These are phyloP conservation scores for Lophotriccus pileatus DNA, from an alignment of 2,797 vertebrate genomes.

Conservation along the genomic window DNA sequence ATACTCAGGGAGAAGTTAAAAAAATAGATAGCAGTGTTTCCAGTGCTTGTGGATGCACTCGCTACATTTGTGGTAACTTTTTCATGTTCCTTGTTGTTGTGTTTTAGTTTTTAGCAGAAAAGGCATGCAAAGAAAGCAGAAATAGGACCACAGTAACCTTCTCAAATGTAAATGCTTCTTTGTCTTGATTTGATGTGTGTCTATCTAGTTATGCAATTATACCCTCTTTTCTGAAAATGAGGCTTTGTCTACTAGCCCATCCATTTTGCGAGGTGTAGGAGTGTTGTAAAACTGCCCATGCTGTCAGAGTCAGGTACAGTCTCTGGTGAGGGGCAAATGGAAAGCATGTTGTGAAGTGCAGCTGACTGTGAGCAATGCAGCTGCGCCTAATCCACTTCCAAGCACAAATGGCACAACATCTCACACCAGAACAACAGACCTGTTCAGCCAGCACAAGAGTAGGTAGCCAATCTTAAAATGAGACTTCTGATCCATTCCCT, in stretches of 20 bases:
- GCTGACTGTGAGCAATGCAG: neutral
- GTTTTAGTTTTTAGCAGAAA: neutral
- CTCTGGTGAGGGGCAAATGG: neutral
- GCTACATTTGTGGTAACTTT: conserved; percentile 87
- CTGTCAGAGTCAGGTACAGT: neutral
- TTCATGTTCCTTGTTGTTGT: neutral
- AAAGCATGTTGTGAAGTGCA: neutral
- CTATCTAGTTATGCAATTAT: neutral
- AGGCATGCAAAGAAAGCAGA: neutral
- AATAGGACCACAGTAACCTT: neutral
- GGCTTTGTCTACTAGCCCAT: neutral
- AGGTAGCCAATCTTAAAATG: neutral
- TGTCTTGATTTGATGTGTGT: neutral
- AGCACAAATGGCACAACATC: neutral
- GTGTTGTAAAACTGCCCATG: neutral
- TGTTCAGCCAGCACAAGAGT: neutral
- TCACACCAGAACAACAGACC: neutral
- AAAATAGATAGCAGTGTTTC: conserved; percentile 79
- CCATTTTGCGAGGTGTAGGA: neutral
- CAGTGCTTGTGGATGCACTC: conserved; percentile 85
- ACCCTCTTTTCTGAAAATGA: neutral
- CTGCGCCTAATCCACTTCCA: neutral
- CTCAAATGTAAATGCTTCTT: neutral
- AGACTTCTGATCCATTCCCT: neutral
- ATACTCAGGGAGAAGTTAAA: conserved; percentile 86